Conservation (phyloP, 2,113 vertebrate species). For the Chlorodrepanis virens region DNA sequence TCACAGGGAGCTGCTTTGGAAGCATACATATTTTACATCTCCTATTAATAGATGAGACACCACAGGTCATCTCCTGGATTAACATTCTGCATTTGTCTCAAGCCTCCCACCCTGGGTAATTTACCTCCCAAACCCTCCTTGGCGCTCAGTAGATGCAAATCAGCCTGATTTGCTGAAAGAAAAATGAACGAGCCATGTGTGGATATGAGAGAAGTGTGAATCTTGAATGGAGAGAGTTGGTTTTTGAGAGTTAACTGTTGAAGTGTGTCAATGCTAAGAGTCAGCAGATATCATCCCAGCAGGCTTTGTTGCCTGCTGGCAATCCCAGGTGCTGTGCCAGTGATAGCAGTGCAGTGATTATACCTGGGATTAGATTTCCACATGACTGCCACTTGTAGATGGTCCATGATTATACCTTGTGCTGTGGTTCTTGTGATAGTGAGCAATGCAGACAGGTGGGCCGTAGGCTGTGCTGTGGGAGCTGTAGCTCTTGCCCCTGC, state of each 20-base stretch:
- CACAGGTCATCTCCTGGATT: not conserved
- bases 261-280: not conserved
- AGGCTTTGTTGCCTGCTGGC: not conserved
- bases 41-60: not conserved
- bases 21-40: not conserved
- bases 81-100: not conserved
- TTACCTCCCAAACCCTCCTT: not conserved
- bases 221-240: not conserved
- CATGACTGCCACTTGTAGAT: not conserved
- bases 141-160: not conserved
- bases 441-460: not conserved
- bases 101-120: not conserved
- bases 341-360: not conserved
- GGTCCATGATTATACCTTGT: not conserved
- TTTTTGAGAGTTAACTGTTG: not conserved
- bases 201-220: not conserved
- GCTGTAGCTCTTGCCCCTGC: not conserved
- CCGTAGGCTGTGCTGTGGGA: not conserved
- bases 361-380: not conserved
- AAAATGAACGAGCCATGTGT: rapidly evolving
- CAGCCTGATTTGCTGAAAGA: not conserved
- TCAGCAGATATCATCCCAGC: not conserved
- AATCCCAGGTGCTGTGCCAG: not conserved
- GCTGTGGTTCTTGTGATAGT: not conserved
- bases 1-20: not conserved